Percentiles rank a stretch among this genome's conserved stretches.
phyloP scores from a whole-genome alignment of 2,113 vertebrate species.

The Dissostichus mawsoni region DNA sequence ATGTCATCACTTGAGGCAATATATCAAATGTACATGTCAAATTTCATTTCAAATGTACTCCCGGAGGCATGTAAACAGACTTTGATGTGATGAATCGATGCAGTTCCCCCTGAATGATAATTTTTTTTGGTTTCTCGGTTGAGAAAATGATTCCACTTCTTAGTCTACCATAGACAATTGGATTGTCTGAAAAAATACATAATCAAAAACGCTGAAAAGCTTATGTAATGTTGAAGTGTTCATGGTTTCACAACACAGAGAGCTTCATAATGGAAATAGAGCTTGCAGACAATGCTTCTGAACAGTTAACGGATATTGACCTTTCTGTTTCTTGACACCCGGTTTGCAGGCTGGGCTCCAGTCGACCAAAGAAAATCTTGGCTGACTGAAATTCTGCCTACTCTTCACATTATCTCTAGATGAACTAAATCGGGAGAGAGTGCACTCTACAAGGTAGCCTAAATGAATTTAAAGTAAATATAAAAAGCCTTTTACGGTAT shows the following conservation, averaged over 20 bases:
- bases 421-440: no score
- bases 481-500: no score
- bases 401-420: no score
- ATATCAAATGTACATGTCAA: not conserved
- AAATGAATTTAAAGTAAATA: no score
- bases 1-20: not conserved
- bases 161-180: not conserved
- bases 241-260: not conserved
- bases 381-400: no score
- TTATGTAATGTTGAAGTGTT: not conserved
- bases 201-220: not conserved
- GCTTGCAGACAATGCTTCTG: not conserved
- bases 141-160: not conserved
- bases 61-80: not conserved
- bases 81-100: not conserved
- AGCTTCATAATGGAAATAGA: not conserved
- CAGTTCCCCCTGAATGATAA: not conserved
- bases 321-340: slow-evolving; percentile 6
- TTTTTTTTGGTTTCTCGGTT: not conserved
- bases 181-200: not conserved
- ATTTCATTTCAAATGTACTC: not conserved
- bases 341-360: not conserved
- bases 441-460: no score
- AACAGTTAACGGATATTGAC: not conserved
- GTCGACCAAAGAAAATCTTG: no score